Conservation (phyloP, 2,113 vertebrate species). For the Dasyornis broadbenti region DNA sequence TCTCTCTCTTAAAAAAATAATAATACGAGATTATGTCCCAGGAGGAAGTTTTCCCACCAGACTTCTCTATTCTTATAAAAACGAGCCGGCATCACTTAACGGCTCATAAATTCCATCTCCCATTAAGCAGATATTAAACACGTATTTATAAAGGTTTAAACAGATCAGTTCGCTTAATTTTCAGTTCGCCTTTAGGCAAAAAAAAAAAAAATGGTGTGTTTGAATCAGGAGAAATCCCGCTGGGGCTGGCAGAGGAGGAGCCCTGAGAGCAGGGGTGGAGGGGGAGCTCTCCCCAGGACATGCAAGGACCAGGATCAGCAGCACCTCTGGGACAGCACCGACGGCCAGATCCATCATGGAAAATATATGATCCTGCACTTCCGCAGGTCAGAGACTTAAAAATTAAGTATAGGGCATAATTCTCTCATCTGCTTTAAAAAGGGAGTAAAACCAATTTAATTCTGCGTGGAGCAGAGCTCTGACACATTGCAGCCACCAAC, state of each 20-base stretch:
- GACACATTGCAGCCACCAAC: not conserved
- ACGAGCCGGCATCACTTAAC: conserved; percentile 35
- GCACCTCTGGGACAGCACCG: not conserved
- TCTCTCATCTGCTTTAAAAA: not conserved
- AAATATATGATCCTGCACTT: not conserved
- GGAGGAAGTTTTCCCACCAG: conserved; percentile 66
- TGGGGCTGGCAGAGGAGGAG: not conserved
- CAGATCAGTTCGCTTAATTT: conserved; percentile 61
- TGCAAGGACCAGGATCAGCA: not conserved
- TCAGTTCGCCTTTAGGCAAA: conserved; percentile 1
- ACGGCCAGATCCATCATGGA: not conserved
- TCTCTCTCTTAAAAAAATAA: conserved; percentile 55
- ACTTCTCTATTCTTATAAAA: conserved; percentile 68
- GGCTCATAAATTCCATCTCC: conserved; percentile 65
- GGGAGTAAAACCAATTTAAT: not conserved
- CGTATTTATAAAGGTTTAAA: conserved; percentile 63
- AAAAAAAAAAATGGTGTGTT: not conserved
- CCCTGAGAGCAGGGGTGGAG: not conserved
- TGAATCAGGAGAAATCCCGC: not conserved
- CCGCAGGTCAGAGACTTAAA: not conserved
- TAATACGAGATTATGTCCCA: conserved; percentile 69
- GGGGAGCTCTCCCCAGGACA: not conserved
- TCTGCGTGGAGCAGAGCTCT: not conserved
- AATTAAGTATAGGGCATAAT: not conserved
- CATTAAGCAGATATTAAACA: conserved; percentile 68